phyloP scores from a whole-genome alignment of 2,113 vertebrate species.

The Pao palembangensis region DNA sequence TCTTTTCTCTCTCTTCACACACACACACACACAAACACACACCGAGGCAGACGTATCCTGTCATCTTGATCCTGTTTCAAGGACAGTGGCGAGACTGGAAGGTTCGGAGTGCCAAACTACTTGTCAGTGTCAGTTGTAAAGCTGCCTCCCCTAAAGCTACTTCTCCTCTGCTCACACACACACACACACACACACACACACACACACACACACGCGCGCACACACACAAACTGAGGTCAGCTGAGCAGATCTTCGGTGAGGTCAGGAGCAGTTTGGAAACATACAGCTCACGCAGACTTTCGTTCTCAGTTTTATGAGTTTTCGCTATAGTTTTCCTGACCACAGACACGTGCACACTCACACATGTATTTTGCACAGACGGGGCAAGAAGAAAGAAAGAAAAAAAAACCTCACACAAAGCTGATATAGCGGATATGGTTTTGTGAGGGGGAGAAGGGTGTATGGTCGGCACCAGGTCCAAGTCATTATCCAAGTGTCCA shows the following conservation, averaged over 20 bases:
- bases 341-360: slow-evolving; percentile 46
- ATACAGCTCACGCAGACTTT: slow-evolving; percentile 62
- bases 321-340: slow-evolving; percentile 62
- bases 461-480: slow-evolving; percentile 68
- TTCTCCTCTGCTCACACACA: slow-evolving; percentile 38
- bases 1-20: slow-evolving; percentile 4
- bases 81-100: slow-evolving; percentile 59
- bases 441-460: slow-evolving; percentile 64
- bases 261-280: slow-evolving; percentile 68
- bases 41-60: slow-evolving; percentile 57
- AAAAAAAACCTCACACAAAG: slow-evolving; percentile 44
- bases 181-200: slow-evolving; percentile 18
- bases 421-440: slow-evolving; percentile 73
- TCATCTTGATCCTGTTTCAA: slow-evolving; percentile 68
- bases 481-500: slow-evolving; percentile 74
- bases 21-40: slow-evolving; percentile 21
- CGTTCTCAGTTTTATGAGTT: slow-evolving; percentile 64
- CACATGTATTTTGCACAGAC: slow-evolving; percentile 25
- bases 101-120: slow-evolving; percentile 59
- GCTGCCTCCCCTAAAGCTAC: slow-evolving; percentile 64
- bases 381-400: slow-evolving; percentile 19
- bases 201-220: slow-evolving; percentile 8
- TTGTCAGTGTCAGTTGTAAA: slow-evolving; percentile 71
- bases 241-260: slow-evolving; percentile 63
- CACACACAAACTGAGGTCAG: slow-evolving; percentile 56